A percentile compares a stretch with the other conserved stretches of the same genome.
Conservation (phyloP, 2,113 vertebrate species). For the Limnothrissa miodon region DNA sequence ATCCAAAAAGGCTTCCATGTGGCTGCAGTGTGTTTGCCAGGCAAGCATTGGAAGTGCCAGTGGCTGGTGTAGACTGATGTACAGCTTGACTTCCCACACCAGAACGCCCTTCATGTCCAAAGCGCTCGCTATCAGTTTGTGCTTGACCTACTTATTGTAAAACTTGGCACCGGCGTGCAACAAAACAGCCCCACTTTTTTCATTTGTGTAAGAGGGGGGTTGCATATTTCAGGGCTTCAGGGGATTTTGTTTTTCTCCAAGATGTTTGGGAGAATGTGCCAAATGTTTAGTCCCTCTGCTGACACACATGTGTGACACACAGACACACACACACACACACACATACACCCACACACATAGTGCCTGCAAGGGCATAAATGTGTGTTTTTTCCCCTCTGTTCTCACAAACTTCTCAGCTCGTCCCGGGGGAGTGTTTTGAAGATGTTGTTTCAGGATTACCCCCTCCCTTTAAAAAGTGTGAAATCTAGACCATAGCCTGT, state of each 20-base stretch:
- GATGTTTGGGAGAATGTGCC: not conserved
- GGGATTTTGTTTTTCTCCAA: slow-evolving; percentile 24
- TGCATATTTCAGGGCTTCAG: slow-evolving; percentile 37
- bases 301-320: too few species aligned
- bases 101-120: slow-evolving; percentile 11
- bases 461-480: too few species aligned
- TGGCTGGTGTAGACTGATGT: slow-evolving; percentile 9
- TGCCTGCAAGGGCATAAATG: not conserved
- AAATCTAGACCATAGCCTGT: not conserved
- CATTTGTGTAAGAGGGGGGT: not conserved
- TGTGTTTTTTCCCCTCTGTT: not conserved
- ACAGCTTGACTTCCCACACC: slow-evolving; percentile 21
- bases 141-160: slow-evolving; percentile 53
- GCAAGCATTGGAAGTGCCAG: not conserved
- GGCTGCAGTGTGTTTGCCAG: not conserved
- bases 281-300: not conserved
- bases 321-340: too few species aligned
- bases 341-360: too few species aligned
- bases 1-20: not conserved
- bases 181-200: slow-evolving; percentile 40
- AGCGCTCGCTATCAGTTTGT: slow-evolving; percentile 25
- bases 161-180: slow-evolving; percentile 37
- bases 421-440: not conserved
- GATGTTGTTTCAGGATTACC: not conserved
- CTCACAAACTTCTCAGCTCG: not conserved